These are phyloP conservation scores for Smittia aterrima DNA, from an alignment of 2,888 invertebrate genomes.

Conservation along the genomic window DNA sequence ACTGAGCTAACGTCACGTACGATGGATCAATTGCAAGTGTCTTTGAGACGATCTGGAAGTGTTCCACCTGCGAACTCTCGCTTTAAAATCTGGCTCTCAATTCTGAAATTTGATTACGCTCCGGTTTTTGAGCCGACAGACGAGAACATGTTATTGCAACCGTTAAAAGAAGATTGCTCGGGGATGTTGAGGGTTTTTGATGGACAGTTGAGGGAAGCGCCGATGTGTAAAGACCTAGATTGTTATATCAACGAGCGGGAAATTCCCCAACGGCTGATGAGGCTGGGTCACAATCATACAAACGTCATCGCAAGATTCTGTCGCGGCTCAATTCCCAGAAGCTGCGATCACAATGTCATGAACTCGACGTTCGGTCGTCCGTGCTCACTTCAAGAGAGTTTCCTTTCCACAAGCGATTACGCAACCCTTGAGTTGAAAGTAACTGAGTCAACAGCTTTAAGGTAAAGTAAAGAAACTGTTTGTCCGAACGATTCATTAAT, in stretches of 20 bases:
- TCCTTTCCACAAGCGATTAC: constrained; percentile 76
- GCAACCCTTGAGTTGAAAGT: constrained; percentile 76
- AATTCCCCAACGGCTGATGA: constrained; percentile 57
- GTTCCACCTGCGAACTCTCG: constrained; percentile 60
- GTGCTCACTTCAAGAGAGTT: constrained; percentile 78
- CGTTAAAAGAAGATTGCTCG: constrained; percentile 73
- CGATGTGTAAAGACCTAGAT: constrained; percentile 75
- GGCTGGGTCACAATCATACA: constrained; percentile 65
- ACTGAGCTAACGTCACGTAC: constrained; percentile 60
- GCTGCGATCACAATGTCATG: constrained; percentile 78
- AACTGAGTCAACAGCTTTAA: constrained; percentile 79
- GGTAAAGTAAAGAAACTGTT: constrained; percentile 57
- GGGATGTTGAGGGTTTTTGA: constrained; percentile 86
- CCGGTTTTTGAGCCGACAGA: constrained; percentile 58
- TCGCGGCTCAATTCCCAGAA: constrained; percentile 75
- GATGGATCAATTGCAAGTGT: constrained; percentile 56
- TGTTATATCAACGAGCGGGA: constrained; percentile 56
- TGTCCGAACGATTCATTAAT: too few species aligned
- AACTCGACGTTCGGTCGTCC: constrained; percentile 62
- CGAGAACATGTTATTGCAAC: constrained; percentile 53
- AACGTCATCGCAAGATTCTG: constrained; percentile 79
- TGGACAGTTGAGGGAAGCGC: constrained; percentile 73
- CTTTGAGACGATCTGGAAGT: constrained; percentile 56
- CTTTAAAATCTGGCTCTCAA: constrained; percentile 81
- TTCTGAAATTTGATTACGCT: constrained; percentile 80